Conservation (phyloP, 1,140 invertebrate genomes). For the Thereuonema tuberculata region DNA sequence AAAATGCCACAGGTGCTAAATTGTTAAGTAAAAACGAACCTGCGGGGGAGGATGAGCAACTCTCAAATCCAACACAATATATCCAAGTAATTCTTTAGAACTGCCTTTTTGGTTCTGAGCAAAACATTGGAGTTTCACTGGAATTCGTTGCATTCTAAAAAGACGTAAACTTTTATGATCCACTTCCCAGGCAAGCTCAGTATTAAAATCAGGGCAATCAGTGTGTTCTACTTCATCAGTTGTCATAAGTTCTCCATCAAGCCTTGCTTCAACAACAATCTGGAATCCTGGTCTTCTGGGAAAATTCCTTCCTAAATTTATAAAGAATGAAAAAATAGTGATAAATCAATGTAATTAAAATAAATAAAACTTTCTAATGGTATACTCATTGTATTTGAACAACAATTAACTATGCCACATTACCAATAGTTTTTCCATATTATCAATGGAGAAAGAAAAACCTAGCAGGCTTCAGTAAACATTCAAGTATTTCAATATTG, state of each 20-base stretch:
- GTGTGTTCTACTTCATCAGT: conserved; percentile 35
- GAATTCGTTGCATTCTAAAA: conserved; percentile 33
- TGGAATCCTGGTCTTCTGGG: conserved; percentile 28
- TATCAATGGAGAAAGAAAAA: too few species aligned
- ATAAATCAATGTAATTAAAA: too few species aligned
- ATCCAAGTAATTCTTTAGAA: conserved; percentile 34
- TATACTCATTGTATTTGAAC: too few species aligned
- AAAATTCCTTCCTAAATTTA: conserved; percentile 30
- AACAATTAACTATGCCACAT: too few species aligned
- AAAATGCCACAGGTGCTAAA: too few species aligned
- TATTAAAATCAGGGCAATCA: conserved; percentile 32
- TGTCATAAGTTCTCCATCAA: conserved; percentile 36
- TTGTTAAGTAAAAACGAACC: too few species aligned
- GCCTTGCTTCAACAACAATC: conserved; percentile 34
- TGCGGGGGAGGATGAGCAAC: conserved; percentile 22
- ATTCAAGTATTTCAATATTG: too few species aligned
- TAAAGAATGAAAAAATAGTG: too few species aligned
- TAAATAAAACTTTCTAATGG: too few species aligned
- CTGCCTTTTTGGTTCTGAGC: conserved; percentile 26
- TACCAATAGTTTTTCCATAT: too few species aligned
- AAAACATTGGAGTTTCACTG: conserved; percentile 37
- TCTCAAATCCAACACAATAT: conserved; percentile 36
- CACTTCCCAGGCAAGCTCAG: conserved; percentile 39
- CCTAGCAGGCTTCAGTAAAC: too few species aligned
- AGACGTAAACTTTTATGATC: conserved; percentile 35